Base-by-base conservation (phyloP, 2,888 invertebrate genomes). In the Eustalomyia histrio region DNA sequence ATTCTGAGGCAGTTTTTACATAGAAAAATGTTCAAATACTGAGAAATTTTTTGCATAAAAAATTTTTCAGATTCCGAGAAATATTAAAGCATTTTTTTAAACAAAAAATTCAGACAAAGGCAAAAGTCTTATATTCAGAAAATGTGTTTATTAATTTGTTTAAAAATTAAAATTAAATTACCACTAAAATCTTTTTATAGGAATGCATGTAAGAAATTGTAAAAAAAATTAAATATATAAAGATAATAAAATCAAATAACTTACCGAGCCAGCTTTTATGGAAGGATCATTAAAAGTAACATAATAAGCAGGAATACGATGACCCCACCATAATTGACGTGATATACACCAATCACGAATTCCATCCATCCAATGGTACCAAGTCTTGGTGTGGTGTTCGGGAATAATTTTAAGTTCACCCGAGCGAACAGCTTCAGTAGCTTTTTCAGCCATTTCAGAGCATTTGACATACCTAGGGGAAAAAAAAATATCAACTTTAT, bases 341-440 rank as follows among this genome's bases (percentile, higher is more conserved):
- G 99, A 99, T 78, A 99, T 97, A 91, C 99, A 99, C 99, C 99
- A 99, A 91, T 99, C 99, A 5, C 98, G 92, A 84, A 98, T 97
- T 87, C 97, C 97, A 87, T 96, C 96, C 93, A 99, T 95, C 99
- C 99, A 99, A 87, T 95, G 94, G 90, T 94, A 95, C 99, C 99
- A 99, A 39, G 94, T 97, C 91, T 97, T 97, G 84, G 95, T 95
- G 90, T 98, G 97, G 68, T 94, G 93, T 83, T 97, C 96, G 0
- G 99, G 99, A 72, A 97, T 94, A 73, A 99, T 95, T 91, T 95
- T 95, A 76, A 99, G 91, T 80, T 95, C 94, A 14, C 97, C 97
- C 0, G 92, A 92, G 85, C 93, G 92, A 0, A 99, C 98, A 24
- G 94, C 95, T 72, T 95, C 93, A 2, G 95, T 93, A 0, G 99